Evolutionary conservation across 2,888 invertebrate genomes (phyloP).

Genomic region (Drosophila longiperda): DNA sequence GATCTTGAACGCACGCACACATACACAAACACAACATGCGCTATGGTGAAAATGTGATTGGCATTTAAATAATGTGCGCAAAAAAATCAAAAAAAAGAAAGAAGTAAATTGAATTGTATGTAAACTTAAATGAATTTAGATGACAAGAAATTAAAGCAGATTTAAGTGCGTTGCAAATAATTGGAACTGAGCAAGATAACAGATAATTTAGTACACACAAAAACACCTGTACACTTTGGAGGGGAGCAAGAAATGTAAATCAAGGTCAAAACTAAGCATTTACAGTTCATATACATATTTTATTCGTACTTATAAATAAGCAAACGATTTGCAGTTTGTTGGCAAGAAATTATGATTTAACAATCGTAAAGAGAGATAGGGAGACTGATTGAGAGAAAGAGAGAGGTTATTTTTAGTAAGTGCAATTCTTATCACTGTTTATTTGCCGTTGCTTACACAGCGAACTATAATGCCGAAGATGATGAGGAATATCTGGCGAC

Average conservation of each 20-base stretch:
- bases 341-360: background rate
- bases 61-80: constrained; percentile 46
- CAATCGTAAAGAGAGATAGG: background rate
- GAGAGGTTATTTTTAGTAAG: background rate
- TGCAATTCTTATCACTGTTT: background rate
- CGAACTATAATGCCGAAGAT: constrained; percentile 85
- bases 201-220: background rate
- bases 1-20: constrained; percentile 58
- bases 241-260: background rate
- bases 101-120: constrained; percentile 33
- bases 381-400: background rate
- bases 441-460: constrained; percentile 55
- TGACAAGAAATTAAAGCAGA: constrained; percentile 13
- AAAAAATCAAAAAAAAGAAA: constrained; percentile 19
- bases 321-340: background rate
- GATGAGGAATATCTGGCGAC: constrained; percentile 82
- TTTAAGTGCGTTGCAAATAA: background rate
- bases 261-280: constrained; percentile 11
- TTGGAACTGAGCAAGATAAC: background rate
- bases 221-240: background rate
- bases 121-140: constrained; percentile 9
- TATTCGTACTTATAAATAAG: background rate
- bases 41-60: constrained; percentile 64
- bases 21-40: constrained; percentile 42
- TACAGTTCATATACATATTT: background rate